These are phyloP conservation scores for Hydriomena furcata DNA, from an alignment of 2,888 invertebrate species.

Conservation along the genomic window DNA sequence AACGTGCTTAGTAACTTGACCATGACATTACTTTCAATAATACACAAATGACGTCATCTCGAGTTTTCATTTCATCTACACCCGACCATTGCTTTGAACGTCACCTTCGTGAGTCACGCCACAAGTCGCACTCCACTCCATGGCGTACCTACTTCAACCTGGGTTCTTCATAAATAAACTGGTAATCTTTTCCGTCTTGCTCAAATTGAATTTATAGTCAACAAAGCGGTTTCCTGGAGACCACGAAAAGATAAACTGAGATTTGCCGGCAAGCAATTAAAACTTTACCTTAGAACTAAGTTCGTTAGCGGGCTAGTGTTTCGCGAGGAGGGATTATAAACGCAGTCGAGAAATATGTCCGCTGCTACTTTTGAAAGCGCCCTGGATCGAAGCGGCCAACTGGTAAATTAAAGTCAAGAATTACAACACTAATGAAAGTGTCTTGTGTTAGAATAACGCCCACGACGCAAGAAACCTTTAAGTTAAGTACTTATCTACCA, in stretches of 20 bases:
- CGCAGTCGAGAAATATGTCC: conserved; percentile 67
- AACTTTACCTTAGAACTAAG: conserved; percentile 80
- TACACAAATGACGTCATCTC: conserved; percentile 16
- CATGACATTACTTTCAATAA: conserved; percentile 29
- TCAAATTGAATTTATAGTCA: conserved; percentile 78
- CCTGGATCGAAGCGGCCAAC: conserved; percentile 60
- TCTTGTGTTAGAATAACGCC: conserved; percentile 53
- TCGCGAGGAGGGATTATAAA: conserved; percentile 62
- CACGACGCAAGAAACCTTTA: conserved; percentile 33
- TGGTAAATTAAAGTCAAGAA: conserved; percentile 62
- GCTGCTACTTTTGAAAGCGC: conserved; percentile 61
- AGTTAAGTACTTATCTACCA: conserved; percentile 34
- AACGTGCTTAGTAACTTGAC: too few species aligned
- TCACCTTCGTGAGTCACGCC: conserved; percentile 40
- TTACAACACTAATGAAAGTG: conserved; percentile 59
- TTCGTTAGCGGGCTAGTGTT: conserved; percentile 75
- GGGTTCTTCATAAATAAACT: conserved; percentile 49
- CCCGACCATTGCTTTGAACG: conserved; percentile 11
- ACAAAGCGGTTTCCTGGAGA: conserved; percentile 71
- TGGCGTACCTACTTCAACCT: conserved; percentile 37
- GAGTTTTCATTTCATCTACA: conserved; percentile 12
- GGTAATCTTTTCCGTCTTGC: conserved; percentile 62
- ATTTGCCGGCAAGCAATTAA: conserved; percentile 80
- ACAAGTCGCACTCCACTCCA: conserved; percentile 37
- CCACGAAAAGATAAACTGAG: conserved; percentile 80